phyloP scores from a whole-genome alignment of 2,888 invertebrate species.

The Thelaira solivaga region DNA sequence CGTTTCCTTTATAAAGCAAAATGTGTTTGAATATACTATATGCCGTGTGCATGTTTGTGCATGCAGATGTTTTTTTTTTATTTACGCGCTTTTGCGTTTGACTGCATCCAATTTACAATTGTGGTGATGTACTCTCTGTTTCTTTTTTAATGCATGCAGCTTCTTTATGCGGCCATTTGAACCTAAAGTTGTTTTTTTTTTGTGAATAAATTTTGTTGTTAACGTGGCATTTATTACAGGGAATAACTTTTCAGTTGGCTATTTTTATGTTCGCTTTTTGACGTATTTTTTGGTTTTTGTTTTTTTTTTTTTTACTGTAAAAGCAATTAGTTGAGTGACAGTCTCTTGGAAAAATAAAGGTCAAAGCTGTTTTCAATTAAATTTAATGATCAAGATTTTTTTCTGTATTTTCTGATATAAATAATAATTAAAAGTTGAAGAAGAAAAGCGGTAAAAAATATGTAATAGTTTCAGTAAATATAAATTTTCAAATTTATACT shows the following conservation, averaged over 20 bases:
- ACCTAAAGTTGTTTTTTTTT: conserved; percentile 1
- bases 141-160: not conserved
- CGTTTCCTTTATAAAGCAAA: not conserved
- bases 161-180: conserved; percentile 22
- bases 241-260: conserved; percentile 8
- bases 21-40: not conserved
- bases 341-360: not conserved
- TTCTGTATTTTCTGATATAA: too few species aligned
- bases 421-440: too few species aligned
- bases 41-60: not conserved
- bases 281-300: not conserved
- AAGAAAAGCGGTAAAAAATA: too few species aligned
- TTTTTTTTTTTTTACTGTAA: not conserved
- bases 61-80: conserved; percentile 11
- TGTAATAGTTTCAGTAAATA: too few species aligned
- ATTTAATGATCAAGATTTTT: too few species aligned
- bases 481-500: too few species aligned
- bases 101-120: conserved; percentile 49
- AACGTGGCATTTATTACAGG: conserved; percentile 35
- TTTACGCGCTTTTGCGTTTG: conserved; percentile 37
- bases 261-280: not conserved
- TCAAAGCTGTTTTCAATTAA: too few species aligned
- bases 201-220: conserved; percentile 8
- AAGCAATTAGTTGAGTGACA: conserved; percentile 17
- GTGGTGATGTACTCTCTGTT: conserved; percentile 23